phyloP scores from a whole-genome alignment of 2,888 invertebrate genomes.

The Leuctra nigra region DNA sequence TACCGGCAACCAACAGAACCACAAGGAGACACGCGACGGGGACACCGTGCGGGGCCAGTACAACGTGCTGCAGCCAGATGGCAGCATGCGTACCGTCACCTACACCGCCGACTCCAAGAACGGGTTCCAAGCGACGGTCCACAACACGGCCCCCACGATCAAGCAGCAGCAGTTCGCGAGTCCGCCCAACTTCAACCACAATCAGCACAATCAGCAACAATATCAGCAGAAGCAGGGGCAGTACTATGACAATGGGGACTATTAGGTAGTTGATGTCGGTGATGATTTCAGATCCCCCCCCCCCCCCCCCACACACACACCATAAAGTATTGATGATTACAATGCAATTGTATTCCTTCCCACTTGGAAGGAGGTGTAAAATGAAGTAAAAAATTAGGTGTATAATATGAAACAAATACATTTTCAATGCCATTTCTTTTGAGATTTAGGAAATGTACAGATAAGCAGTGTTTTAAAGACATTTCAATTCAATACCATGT shows the following conservation, averaged over 20 bases:
- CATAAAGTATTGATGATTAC: too few species aligned
- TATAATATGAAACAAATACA: too few species aligned
- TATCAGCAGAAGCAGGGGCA: not conserved
- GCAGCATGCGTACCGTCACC: conserved; percentile 61
- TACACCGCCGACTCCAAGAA: conserved; percentile 67
- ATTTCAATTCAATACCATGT: too few species aligned
- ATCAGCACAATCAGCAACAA: not conserved
- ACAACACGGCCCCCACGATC: conserved; percentile 31
- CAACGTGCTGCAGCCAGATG: conserved; percentile 66
- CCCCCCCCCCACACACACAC: too few species aligned
- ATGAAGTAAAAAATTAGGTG: too few species aligned
- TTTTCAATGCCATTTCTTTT: too few species aligned
- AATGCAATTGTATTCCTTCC: too few species aligned
- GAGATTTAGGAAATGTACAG: too few species aligned
- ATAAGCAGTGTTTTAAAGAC: too few species aligned
- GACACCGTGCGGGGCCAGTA: conserved; percentile 68
- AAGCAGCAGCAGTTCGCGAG: conserved; percentile 6
- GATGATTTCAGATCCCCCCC: too few species aligned
- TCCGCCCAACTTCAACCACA: not conserved
- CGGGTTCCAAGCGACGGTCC: conserved; percentile 58
- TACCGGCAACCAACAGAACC: conserved; percentile 65
- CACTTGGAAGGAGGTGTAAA: too few species aligned
- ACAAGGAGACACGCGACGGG: conserved; percentile 64
- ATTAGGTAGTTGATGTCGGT: not conserved
- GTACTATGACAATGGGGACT: not conserved